These are phyloP conservation scores for Pelvicachromis taeniatus DNA, from an alignment of 2,113 vertebrate genomes.

Conservation along the genomic window DNA sequence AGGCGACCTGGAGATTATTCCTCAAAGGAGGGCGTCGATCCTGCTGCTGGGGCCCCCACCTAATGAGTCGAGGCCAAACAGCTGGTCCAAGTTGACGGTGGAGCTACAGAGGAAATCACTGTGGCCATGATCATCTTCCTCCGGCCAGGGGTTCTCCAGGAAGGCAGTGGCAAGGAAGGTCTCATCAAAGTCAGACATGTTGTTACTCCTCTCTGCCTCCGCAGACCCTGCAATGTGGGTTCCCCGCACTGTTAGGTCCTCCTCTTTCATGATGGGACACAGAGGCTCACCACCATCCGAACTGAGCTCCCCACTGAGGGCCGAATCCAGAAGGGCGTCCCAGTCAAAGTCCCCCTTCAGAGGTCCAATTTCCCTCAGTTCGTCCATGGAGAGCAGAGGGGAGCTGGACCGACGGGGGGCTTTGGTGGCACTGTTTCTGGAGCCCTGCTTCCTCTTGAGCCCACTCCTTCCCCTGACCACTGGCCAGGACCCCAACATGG, in stretches of 20 bases:
- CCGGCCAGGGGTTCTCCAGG: conserved; percentile 88
- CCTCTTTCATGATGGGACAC: conserved; percentile 67
- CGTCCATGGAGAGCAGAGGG: conserved; percentile 79
- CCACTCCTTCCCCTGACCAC: conserved; percentile 39
- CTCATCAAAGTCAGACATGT: conserved; percentile 80
- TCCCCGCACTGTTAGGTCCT: conserved; percentile 76
- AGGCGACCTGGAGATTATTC: neutral
- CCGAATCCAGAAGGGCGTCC: conserved; percentile 86
- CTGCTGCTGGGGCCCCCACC: conserved; percentile 69
- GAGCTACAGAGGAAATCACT: conserved; percentile 76
- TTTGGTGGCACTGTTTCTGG: conserved; percentile 70
- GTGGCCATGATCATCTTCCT: conserved; percentile 76
- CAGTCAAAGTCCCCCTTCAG: conserved; percentile 95
- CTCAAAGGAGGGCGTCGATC: conserved; percentile 75
- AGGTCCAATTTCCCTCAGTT: conserved; percentile 81
- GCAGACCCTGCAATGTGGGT: conserved; percentile 31
- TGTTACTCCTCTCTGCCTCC: neutral
- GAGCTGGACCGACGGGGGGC: conserved; percentile 69
- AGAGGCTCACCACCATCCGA: conserved; percentile 78
- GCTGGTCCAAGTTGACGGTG: conserved; percentile 76
- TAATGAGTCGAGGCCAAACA: conserved; percentile 79
- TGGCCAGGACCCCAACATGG: conserved; percentile 67
- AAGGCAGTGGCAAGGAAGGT: conserved; percentile 87
- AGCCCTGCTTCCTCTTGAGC: conserved; percentile 76
- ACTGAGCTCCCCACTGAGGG: conserved; percentile 79